Evolutionary conservation across 2,888 invertebrate genomes (phyloP).

Genomic region (Nephrotoma flavescens): DNA sequence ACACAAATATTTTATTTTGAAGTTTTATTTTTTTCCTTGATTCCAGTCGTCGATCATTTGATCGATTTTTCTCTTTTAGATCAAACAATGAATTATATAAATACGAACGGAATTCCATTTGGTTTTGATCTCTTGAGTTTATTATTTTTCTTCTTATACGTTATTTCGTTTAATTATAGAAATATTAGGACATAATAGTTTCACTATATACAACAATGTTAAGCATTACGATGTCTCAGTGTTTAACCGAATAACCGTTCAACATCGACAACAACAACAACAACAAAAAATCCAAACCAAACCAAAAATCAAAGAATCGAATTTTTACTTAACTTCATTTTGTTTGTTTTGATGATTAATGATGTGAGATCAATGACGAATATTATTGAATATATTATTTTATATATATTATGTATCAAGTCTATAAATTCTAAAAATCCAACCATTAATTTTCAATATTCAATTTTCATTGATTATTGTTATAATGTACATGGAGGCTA

Average conservation of each 20-base stretch:
- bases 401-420: not conserved
- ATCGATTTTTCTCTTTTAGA: not conserved
- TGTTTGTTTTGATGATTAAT: not conserved
- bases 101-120: not conserved
- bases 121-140: not conserved
- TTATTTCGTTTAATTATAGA: not conserved
- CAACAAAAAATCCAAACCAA: not conserved
- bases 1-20: not conserved
- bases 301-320: not conserved
- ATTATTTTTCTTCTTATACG: not conserved
- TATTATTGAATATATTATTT: not conserved
- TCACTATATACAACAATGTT: not conserved
- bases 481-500: not conserved
- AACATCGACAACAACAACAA: not conserved
- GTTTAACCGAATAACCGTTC: not conserved
- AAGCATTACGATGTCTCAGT: not conserved
- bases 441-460: not conserved
- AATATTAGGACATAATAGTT: not conserved
- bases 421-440: not conserved
- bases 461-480: not conserved
- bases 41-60: not conserved
- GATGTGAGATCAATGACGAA: not conserved
- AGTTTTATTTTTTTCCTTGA: not conserved
- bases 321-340: not conserved
- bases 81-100: not conserved